phyloP scores from a whole-genome alignment of 2,888 invertebrate genomes.

The Cheilosia vulpina region DNA sequence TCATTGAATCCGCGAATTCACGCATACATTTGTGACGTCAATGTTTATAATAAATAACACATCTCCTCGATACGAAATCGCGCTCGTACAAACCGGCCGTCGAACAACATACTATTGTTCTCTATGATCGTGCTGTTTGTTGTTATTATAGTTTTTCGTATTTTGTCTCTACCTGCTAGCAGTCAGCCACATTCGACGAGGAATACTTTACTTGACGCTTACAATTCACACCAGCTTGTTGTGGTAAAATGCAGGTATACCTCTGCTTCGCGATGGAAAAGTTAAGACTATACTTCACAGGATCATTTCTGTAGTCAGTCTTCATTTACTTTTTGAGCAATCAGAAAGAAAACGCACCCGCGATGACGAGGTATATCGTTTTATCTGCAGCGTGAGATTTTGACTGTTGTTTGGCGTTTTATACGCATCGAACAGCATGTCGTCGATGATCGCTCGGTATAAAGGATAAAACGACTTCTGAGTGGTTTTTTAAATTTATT shows the following conservation, averaged over 20 bases:
- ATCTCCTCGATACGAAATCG: no score
- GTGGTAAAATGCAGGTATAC: neutral
- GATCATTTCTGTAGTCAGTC: conserved; percentile 89
- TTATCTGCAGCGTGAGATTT: conserved; percentile 85
- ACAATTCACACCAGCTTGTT: conserved; percentile 26
- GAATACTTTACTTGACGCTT: neutral
- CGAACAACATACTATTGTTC: no score
- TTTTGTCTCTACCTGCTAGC: no score
- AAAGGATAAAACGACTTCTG: conserved; percentile 77
- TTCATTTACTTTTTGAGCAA: conserved; percentile 85
- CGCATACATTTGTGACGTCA: no score
- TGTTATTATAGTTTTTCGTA: no score
- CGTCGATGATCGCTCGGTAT: conserved; percentile 78
- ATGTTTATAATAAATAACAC: no score
- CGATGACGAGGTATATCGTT: conserved; percentile 86
- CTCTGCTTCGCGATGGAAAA: conserved; percentile 16
- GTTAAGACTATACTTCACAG: conserved; percentile 86
- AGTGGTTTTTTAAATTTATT: conserved; percentile 61
- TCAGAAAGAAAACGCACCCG: conserved; percentile 84
- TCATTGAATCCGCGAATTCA: no score
- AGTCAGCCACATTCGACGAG: no score
- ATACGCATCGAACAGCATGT: conserved; percentile 63
- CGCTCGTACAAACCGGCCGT: no score
- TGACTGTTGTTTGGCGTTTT: conserved; percentile 65
- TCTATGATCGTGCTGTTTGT: no score